Evolutionary conservation across 2,888 invertebrate genomes (phyloP), one percentile per base, ranked within the genome.

Genomic region (Leptinotarsa rubiginosa): DNA sequence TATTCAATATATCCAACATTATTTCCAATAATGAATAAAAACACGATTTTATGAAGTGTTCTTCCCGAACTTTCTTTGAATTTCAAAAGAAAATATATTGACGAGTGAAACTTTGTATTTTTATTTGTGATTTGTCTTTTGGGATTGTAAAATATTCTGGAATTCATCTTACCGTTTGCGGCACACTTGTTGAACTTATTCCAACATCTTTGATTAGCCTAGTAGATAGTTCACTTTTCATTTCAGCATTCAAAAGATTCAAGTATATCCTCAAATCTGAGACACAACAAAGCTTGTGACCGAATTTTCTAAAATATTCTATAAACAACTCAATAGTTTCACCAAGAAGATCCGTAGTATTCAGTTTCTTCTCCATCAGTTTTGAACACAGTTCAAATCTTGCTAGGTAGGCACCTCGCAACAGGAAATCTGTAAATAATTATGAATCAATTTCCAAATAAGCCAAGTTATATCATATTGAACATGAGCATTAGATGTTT

Each of bases 231-330:
- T 90, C 89, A 76, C 90, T 88, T 77, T 92, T 90, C 77, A 92
- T 91, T 13, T 91, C 90, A 54, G 90, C 89, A 7, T 94, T 91
- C 78, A 96, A 89, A 81, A 95, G 90, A 62, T 91, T 88, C 65
- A 97, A 86, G 87, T 95, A 97, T 5, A 93, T 89, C 76, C 92
- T 91, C 68, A 98, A 89, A 86, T 98, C 98, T 12, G 93, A 92
- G 75, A 96, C 95, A 75, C 95, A 95, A 87, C 96, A 96, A 0
- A 94, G 92, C 84, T 96, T 96, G 82, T 94, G 92, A 3, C 97
- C 97, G 88, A 97, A 98, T 79, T 92, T 90, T 62, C 89, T 85
- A 81, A 95, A 94, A 88, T 97, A 98, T 81, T 94, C 92, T 76
- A 93, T 89, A 85, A 97, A 91, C 49, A 95, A 87, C 31, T 93